Evolutionary conservation across 2,888 invertebrate genomes (phyloP).

Genomic region (Blera fallax): DNA sequence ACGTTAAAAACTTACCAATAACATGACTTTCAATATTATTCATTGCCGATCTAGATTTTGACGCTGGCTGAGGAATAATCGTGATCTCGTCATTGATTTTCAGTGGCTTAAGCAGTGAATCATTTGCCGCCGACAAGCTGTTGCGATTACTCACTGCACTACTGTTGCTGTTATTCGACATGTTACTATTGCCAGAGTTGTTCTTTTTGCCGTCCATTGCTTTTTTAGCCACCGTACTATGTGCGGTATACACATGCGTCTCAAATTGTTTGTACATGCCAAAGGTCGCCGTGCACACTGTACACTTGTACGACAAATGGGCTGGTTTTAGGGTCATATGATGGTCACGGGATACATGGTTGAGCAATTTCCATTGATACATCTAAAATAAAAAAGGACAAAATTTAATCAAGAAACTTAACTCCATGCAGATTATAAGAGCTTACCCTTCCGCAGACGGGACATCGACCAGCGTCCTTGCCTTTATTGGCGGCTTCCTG

Average conservation of each 20-base stretch:
- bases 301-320: conserved; percentile 96
- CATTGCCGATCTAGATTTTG: conserved; percentile 78
- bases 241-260: conserved; percentile 96
- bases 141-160: conserved; percentile 75
- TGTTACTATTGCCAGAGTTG: conserved; percentile 73
- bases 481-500: conserved; percentile 97
- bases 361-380: conserved; percentile 95
- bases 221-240: conserved; percentile 93
- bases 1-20: conserved; percentile 77
- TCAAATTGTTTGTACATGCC: conserved; percentile 98
- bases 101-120: conserved; percentile 89
- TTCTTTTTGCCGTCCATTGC: conserved; percentile 86
- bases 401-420: not conserved
- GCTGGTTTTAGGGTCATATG: conserved; percentile 95
- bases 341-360: conserved; percentile 96
- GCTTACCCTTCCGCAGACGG: conserved; percentile 95
- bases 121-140: conserved; percentile 81
- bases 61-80: conserved; percentile 92
- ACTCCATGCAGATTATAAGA: not conserved
- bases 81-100: conserved; percentile 95
- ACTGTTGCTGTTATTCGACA: conserved; percentile 45
- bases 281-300: conserved; percentile 96
- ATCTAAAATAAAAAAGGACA: conserved; percentile 84
- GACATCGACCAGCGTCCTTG: conserved; percentile 96
- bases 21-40: conserved; percentile 82